Evolutionary conservation across 2,797 vertebrate genomes (phyloP).

Genomic region (Molossus molossus): DNA sequence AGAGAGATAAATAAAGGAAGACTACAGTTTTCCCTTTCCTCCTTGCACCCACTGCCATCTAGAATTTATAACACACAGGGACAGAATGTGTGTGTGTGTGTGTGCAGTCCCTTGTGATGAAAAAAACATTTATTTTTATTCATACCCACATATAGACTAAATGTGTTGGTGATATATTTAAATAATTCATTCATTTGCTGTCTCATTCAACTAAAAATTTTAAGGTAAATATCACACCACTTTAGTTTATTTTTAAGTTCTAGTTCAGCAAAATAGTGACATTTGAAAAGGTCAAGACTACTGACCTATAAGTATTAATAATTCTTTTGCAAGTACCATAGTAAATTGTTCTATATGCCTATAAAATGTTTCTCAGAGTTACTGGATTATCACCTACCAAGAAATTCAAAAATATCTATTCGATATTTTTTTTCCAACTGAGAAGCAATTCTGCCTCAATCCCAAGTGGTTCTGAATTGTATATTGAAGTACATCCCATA

Average conservation of each 20-base stretch:
- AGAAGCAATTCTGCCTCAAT: slow-evolving; percentile 35
- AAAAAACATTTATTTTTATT: neutral
- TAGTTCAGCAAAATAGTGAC: neutral
- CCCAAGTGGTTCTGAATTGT: neutral
- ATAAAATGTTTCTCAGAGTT: slow-evolving; percentile 53
- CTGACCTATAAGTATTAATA: slow-evolving; percentile 53
- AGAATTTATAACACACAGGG: neutral
- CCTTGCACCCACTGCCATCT: neutral
- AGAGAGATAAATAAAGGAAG: slow-evolving; percentile 26
- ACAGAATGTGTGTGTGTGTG: neutral
- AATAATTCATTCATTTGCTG: slow-evolving; percentile 55
- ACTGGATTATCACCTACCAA: slow-evolving; percentile 68
- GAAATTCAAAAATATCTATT: slow-evolving; percentile 60
- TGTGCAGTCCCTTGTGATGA: neutral
- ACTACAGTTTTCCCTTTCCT: neutral
- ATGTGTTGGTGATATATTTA: neutral
- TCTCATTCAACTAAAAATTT: neutral
- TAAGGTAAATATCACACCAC: neutral
- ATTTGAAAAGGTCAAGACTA: slow-evolving; percentile 63
- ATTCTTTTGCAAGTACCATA: slow-evolving; percentile 36
- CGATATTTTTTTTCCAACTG: slow-evolving; percentile 16
- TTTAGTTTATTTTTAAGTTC: slow-evolving; percentile 66
- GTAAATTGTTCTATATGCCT: slow-evolving; percentile 52
- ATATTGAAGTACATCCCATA: neutral
- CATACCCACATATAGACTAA: neutral